These are phyloP conservation scores for Acanthococcus lagerstroemiae DNA, from an alignment of 2,888 invertebrate species.

Conservation along the genomic window DNA sequence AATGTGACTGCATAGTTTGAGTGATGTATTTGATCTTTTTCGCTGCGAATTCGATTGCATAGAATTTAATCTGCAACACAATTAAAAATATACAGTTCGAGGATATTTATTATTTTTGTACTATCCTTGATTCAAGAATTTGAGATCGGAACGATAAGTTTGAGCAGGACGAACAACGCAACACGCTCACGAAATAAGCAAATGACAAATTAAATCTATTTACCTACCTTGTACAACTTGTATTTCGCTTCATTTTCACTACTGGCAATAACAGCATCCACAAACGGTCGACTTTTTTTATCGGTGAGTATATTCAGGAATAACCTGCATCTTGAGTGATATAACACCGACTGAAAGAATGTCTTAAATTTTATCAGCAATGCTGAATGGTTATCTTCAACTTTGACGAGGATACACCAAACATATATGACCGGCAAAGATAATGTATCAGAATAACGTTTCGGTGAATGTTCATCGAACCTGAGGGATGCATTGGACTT, in stretches of 20 bases:
- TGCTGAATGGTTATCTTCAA: not conserved
- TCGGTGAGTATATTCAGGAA: conserved; percentile 27
- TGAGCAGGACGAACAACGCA: not conserved
- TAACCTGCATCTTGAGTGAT: not conserved
- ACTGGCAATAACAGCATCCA: conserved; percentile 1
- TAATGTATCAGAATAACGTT: not conserved
- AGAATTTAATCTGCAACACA: conserved; percentile 47
- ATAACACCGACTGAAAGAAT: not conserved
- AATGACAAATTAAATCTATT: too few relatives aligned
- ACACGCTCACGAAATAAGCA: conserved; percentile 1
- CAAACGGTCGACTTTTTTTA: conserved; percentile 7
- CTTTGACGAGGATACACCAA: conserved; percentile 9
- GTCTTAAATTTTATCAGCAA: not conserved
- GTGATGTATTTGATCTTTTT: conserved; percentile 53
- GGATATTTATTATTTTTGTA: not conserved
- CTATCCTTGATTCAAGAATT: too few relatives aligned
- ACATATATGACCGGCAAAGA: not conserved
- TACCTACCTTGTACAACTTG: conserved; percentile 2
- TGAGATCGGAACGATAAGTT: not conserved
- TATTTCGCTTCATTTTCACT: conserved; percentile 6
- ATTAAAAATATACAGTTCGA: too few relatives aligned
- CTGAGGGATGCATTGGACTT: not conserved
- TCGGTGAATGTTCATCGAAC: not conserved
- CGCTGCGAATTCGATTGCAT: conserved; percentile 54
- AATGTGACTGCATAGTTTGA: conserved; percentile 56